Conservation (phyloP, 2,797 vertebrate genomes). For the Gorsachius magnificus region DNA sequence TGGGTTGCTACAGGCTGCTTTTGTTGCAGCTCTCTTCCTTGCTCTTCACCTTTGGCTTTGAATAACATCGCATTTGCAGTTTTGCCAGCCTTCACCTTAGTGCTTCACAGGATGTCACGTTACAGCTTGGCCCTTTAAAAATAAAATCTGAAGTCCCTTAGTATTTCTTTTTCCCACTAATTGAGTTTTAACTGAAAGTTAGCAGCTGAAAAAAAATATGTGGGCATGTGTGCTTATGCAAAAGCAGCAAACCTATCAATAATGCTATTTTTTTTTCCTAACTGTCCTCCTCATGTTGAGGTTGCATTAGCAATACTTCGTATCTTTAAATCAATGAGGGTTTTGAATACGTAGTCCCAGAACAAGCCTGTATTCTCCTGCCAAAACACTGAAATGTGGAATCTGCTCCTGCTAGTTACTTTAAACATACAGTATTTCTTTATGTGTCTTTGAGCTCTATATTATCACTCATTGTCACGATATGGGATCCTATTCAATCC, state of each 20-base stretch:
- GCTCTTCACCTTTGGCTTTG: neutral
- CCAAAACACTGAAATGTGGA: slow-evolving; percentile 32
- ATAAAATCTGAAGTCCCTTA: neutral
- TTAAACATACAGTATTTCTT: slow-evolving; percentile 3
- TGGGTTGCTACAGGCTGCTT: neutral
- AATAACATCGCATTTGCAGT: neutral
- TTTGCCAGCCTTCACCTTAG: neutral
- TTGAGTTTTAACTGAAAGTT: neutral
- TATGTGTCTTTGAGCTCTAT: neutral
- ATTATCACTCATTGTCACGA: neutral
- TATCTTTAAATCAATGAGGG: slow-evolving; percentile 5
- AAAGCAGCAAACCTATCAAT: neutral
- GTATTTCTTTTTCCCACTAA: neutral
- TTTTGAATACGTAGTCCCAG: neutral
- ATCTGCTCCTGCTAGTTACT: slow-evolving; percentile 23
- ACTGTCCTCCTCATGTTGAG: neutral
- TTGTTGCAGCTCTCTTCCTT: neutral
- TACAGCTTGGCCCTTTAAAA: neutral
- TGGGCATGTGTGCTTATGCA: neutral
- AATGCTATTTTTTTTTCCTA: neutral
- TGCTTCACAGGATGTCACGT: neutral
- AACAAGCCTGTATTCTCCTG: slow-evolving; percentile 28
- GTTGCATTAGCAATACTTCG: neutral
- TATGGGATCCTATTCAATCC: neutral
- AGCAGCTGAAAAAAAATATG: neutral